Evolutionary conservation across 2,113 vertebrate genomes (phyloP).

Genomic region (Oncorhynchus tshawytscha): DNA sequence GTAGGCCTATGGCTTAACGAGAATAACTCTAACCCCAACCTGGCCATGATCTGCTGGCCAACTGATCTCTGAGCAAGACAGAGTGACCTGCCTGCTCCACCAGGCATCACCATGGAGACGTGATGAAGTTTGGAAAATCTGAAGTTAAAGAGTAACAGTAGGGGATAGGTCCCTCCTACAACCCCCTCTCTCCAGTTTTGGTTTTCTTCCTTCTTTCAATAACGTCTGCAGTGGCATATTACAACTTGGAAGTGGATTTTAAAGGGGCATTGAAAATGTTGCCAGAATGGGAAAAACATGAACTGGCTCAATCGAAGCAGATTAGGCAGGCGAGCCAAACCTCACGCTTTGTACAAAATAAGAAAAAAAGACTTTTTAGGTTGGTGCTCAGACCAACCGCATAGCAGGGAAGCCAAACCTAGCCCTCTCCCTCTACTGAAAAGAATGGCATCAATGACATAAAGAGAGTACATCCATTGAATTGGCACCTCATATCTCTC

Average conservation of each 20-base stretch:
- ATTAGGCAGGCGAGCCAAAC: conserved; percentile 67
- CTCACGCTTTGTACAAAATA: conserved; percentile 72
- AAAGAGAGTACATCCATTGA: conserved; percentile 52
- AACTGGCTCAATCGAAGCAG: conserved; percentile 63
- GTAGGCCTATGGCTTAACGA: conserved; percentile 53
- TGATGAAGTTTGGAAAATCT: conserved; percentile 43
- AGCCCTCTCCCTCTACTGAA: conserved; percentile 50
- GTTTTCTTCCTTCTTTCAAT: conserved; percentile 49
- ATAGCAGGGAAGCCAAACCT: conserved; percentile 46
- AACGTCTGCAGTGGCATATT: conserved; percentile 66
- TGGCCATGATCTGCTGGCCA: conserved; percentile 33
- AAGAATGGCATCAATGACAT: conserved; percentile 43
- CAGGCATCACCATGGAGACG: conserved; percentile 54
- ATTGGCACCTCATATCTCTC: conserved; percentile 61
- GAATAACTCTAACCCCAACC: conserved; percentile 43
- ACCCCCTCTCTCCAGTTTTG: conserved; percentile 26
- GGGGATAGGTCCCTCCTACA: conserved; percentile 30
- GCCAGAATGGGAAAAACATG: conserved; percentile 74
- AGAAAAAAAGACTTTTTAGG: conserved; percentile 60
- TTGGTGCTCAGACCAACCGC: conserved; percentile 65
- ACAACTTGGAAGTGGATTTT: conserved; percentile 71
- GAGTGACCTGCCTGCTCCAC: conserved; percentile 56
- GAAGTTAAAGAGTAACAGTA: conserved; percentile 40
- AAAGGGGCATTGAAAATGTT: conserved; percentile 58
- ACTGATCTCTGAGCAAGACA: conserved; percentile 61